Evolutionary conservation across 2,797 vertebrate species (phyloP).

Genomic region (Thamnophis elegans): DNA sequence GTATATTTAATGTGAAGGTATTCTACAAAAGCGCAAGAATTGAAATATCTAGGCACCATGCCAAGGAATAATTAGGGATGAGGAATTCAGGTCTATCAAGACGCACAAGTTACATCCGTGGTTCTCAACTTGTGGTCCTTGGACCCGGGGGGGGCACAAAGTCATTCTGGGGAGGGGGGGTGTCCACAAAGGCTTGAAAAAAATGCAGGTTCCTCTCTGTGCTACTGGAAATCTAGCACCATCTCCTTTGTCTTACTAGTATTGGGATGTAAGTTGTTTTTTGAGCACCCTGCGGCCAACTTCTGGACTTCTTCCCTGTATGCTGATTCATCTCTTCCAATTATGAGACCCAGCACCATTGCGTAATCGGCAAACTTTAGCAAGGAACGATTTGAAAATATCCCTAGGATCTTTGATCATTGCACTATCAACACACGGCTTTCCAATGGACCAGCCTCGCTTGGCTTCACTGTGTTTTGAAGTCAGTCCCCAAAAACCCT

Average conservation of each 20-base stretch:
- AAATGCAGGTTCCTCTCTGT: background rate
- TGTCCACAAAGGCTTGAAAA: background rate
- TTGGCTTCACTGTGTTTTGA: background rate
- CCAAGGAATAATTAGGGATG: background rate
- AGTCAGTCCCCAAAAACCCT: background rate
- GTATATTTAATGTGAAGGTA: background rate
- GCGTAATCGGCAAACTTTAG: no score
- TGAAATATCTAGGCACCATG: background rate
- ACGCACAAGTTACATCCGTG: background rate
- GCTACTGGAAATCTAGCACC: no score
- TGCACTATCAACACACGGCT: background rate
- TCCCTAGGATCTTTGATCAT: background rate
- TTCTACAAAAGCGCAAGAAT: background rate
- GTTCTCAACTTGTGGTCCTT: background rate
- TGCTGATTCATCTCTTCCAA: no score
- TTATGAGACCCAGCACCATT: no score
- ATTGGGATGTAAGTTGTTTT: no score
- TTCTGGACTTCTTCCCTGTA: no score
- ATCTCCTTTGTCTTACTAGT: no score
- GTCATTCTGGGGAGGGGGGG: no score
- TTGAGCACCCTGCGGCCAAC: no score
- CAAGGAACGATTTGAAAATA: background rate
- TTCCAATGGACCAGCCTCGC: background rate
- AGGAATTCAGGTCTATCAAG: background rate
- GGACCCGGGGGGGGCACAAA: no score